These are phyloP conservation scores for Philopedon plagiatum DNA, from an alignment of 2,888 invertebrate genomes.

Conservation along the genomic window DNA sequence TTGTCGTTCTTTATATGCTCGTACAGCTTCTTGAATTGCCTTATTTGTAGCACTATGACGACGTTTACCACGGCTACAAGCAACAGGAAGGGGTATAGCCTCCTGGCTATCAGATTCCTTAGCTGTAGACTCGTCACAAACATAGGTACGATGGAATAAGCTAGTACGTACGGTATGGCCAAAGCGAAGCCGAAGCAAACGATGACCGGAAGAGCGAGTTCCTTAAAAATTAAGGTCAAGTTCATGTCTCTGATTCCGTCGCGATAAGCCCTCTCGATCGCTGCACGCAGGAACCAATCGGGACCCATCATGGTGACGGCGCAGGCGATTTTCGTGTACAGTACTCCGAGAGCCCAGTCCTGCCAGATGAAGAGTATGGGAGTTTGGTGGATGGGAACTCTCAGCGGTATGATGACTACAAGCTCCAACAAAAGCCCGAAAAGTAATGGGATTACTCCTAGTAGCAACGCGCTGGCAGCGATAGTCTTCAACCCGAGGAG, in stretches of 20 bases:
- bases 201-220: slow-evolving; percentile 91
- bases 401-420: slow-evolving; percentile 91
- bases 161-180: slow-evolving; percentile 93
- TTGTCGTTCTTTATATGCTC: slow-evolving; percentile 99
- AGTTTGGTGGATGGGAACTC: slow-evolving; percentile 93
- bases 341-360: slow-evolving; percentile 97
- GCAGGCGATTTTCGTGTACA: slow-evolving; percentile 97
- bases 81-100: slow-evolving; percentile 92
- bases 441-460: slow-evolving; percentile 92
- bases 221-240: slow-evolving; percentile 86
- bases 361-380: slow-evolving; percentile 92
- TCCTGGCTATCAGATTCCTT: slow-evolving; percentile 84
- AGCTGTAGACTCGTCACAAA: slow-evolving; percentile 76
- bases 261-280: slow-evolving; percentile 93
- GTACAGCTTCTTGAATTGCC: slow-evolving; percentile 94
- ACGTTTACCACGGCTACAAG: slow-evolving; percentile 78
- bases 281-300: slow-evolving; percentile 92
- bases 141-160: slow-evolving; percentile 82
- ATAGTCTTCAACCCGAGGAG: slow-evolving; percentile 83
- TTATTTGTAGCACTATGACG: slow-evolving; percentile 87
- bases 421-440: slow-evolving; percentile 94
- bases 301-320: slow-evolving; percentile 98
- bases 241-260: slow-evolving; percentile 96
- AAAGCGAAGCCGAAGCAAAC: slow-evolving; percentile 90
- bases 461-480: slow-evolving; percentile 82